Evolutionary conservation across 37 sponge, comb jelly and placozoan species (phyloP).

Genomic region (Beroe ovata): DNA sequence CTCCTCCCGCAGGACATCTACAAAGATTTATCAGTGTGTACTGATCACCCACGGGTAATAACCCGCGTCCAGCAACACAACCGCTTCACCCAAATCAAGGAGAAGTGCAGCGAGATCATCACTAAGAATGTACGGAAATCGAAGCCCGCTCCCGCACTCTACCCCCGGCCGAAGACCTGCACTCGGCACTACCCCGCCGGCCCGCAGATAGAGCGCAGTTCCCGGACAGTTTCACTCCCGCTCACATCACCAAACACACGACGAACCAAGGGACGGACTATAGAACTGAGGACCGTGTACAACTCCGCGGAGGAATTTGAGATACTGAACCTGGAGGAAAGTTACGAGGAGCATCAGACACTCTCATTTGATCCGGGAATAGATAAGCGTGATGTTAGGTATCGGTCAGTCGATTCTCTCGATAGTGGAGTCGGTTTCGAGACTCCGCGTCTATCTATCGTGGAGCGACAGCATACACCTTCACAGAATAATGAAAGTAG

Average conservation of each 20-base stretch:
- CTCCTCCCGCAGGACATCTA: not conserved
- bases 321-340: not conserved
- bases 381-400: not conserved
- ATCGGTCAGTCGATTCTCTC: conserved; percentile 9
- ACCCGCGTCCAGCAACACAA: conserved; percentile 35
- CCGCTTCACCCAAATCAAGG: conserved; percentile 43
- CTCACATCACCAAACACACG: not conserved
- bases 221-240: not conserved
- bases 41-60: conserved; percentile 3
- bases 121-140: conserved; percentile 1
- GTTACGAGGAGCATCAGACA: not conserved
- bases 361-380: not conserved
- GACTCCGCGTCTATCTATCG: not conserved
- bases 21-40: conserved; percentile 18
- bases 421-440: conserved; percentile 5
- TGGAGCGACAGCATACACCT: not conserved
- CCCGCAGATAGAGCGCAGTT: not conserved
- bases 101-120: conserved; percentile 47
- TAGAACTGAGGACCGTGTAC: not conserved
- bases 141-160: not conserved
- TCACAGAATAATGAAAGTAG: not conserved
- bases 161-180: not conserved
- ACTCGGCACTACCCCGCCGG: not conserved
- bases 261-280: not conserved
- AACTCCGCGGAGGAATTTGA: conserved; percentile 9